phyloP scores from a whole-genome alignment of 2,888 invertebrate species.

The Scrobipalpa atriplicella region DNA sequence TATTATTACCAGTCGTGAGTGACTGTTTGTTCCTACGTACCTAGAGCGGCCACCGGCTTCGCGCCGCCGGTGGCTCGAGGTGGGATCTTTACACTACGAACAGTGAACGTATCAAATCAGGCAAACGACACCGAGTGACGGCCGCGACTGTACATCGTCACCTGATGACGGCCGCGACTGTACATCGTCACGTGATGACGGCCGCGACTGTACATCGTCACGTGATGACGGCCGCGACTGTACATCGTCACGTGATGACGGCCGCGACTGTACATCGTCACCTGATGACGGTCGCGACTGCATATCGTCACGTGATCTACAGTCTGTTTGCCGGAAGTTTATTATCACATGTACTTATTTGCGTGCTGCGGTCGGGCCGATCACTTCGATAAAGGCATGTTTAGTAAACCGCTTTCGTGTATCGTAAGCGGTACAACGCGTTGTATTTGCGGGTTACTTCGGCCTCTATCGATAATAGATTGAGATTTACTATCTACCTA shows the following conservation, averaged over 20 bases:
- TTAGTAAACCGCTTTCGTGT: background rate
- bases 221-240: too few species aligned
- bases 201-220: too few species aligned
- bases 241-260: conserved; percentile 33
- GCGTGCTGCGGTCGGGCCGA: conserved; percentile 18
- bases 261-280: background rate
- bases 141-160: conserved; percentile 47
- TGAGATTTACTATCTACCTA: too few species aligned
- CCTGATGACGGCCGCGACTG: conserved; percentile 33
- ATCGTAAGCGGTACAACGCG: background rate
- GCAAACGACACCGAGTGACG: too few species aligned
- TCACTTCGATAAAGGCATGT: conserved; percentile 13
- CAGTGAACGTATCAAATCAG: conserved; percentile 56
- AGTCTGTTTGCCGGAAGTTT: conserved; percentile 34
- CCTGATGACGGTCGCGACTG: too few species aligned
- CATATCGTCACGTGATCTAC: too few species aligned
- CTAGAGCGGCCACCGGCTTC: conserved; percentile 58
- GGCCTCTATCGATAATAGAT: background rate
- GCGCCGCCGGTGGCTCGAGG: conserved; percentile 55
- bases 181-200: too few species aligned
- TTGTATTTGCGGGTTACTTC: background rate
- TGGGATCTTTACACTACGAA: conserved; percentile 63
- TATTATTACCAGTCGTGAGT: conserved; percentile 65
- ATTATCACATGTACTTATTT: conserved; percentile 22
- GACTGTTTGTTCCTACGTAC: conserved; percentile 63